phyloP scores from a whole-genome alignment of 2,888 invertebrate genomes.

The Folsomia manolachei region DNA sequence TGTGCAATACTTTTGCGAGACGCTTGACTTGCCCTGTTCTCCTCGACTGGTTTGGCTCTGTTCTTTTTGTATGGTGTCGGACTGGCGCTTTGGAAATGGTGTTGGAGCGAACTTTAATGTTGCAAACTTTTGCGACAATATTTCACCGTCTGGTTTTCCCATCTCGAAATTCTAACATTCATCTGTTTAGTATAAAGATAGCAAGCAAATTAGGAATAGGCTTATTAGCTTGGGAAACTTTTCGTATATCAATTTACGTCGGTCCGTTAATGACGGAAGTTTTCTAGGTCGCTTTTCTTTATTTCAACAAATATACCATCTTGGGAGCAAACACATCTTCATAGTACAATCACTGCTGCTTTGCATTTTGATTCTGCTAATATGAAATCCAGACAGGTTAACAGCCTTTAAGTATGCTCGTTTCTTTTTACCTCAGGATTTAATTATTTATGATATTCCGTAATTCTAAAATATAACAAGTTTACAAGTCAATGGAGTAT shows the following conservation, averaged over 20 bases:
- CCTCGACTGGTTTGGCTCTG: neutral
- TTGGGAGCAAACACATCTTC: neutral
- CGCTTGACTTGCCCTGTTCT: neutral
- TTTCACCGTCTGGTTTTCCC: constrained; percentile 26
- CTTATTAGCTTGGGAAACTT: constrained; percentile 13
- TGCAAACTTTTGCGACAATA: constrained; percentile 32
- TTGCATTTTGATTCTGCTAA: neutral
- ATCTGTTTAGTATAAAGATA: constrained; percentile 16
- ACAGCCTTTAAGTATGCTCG: neutral
- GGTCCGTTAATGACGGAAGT: neutral
- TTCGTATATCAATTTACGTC: constrained; percentile 12
- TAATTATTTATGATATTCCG: neutral
- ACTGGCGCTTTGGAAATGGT: neutral
- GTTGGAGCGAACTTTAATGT: constrained; percentile 26
- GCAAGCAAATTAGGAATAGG: neutral
- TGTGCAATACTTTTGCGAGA: neutral
- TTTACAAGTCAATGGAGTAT: neutral
- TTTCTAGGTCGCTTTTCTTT: neutral
- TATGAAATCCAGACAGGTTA: neutral
- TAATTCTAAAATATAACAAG: neutral
- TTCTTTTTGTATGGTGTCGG: neutral
- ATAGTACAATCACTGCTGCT: neutral
- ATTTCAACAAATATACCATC: neutral
- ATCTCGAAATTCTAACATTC: constrained; percentile 8
- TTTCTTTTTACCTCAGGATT: neutral